These are phyloP conservation scores for Ploceus nigricollis DNA, from an alignment of 2,113 vertebrate genomes.

Conservation along the genomic window DNA sequence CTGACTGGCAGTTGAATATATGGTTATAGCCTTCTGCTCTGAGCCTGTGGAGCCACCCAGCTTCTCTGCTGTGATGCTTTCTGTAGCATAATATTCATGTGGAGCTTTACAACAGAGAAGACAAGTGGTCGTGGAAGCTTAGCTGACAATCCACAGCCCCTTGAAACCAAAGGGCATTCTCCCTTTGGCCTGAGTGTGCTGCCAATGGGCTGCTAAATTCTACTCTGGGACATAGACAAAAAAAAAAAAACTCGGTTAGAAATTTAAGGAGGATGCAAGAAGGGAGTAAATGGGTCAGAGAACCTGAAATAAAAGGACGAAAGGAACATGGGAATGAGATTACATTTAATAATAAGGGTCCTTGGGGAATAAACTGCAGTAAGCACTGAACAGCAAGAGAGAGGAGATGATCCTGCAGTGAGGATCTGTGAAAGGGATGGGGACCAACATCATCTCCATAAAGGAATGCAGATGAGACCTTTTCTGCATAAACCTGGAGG, in stretches of 20 bases:
- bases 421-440: neutral
- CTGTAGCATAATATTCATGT: neutral
- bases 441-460: neutral
- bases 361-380: neutral
- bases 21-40: neutral
- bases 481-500: neutral
- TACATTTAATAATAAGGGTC: neutral
- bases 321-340: neutral
- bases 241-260: neutral
- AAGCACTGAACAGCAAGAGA: neutral
- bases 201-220: neutral
- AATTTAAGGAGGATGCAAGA: neutral
- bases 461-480: constrained; percentile 9
- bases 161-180: neutral
- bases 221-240: neutral
- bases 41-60: constrained; percentile 13
- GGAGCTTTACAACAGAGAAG: neutral
- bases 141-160: constrained; percentile 6
- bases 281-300: neutral
- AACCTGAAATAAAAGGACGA: neutral
- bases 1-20: constrained; percentile 39
- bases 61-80: constrained; percentile 35
- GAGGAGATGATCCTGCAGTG: neutral
- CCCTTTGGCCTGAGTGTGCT: neutral
- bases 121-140: constrained; percentile 17